Conservation (phyloP, 1,140 invertebrate species). For the Drosophila ironensis region DNA sequence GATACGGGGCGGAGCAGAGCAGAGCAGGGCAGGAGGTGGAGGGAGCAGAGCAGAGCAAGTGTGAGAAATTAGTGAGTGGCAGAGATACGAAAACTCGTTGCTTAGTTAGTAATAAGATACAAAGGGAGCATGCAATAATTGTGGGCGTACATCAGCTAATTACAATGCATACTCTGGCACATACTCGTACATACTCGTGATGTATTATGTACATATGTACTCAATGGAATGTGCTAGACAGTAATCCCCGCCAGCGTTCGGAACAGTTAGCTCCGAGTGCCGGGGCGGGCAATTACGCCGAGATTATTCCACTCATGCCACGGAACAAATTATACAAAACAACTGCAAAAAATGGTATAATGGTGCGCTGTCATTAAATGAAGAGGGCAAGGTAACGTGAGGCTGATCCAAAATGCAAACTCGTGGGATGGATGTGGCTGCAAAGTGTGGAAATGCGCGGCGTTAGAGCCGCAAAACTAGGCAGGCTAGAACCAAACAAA, state of each 20-base stretch:
- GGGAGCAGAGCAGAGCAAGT: constrained; percentile 47
- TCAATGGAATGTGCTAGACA: too few relatives aligned
- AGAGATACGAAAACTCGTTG: constrained; percentile 20
- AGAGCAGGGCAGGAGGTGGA: constrained; percentile 4
- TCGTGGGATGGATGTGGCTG: constrained; percentile 11
- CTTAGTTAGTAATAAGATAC: constrained; percentile 20
- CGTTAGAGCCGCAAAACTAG: not conserved
- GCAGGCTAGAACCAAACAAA: not conserved
- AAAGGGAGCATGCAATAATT: constrained; percentile 58
- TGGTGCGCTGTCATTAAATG: not conserved
- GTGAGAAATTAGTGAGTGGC: constrained; percentile 66
- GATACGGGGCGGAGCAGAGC: not conserved
- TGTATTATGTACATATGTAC: too few relatives aligned
- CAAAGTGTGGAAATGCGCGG: constrained; percentile 6
- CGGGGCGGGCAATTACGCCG: constrained; percentile 44
- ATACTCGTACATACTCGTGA: not conserved
- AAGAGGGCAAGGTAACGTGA: not conserved
- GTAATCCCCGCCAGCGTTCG: not conserved
- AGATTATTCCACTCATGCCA: constrained; percentile 83
- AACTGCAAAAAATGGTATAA: constrained; percentile 1
- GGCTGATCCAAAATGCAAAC: constrained; percentile 33
- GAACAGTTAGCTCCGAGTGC: constrained; percentile 36
- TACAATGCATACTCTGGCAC: constrained; percentile 44
- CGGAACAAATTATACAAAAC: constrained; percentile 63
- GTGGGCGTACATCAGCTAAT: constrained; percentile 61